A percentile compares a stretch with the other conserved stretches of the same genome.
phyloP scores from a whole-genome alignment of 2,113 vertebrate species.

The Macrotus californicus region DNA sequence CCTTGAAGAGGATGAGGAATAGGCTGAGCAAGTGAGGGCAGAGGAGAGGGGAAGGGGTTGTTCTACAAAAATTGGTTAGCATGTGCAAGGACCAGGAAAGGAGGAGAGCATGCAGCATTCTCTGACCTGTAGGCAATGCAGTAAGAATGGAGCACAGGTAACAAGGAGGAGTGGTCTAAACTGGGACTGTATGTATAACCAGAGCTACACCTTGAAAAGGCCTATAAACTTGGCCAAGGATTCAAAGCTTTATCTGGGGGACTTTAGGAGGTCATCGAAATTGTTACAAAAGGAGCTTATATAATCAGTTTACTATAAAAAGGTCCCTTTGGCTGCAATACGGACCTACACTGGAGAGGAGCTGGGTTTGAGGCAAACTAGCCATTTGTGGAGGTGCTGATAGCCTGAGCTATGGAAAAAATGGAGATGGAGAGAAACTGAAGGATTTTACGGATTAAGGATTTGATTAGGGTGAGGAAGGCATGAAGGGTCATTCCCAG shows the following conservation, averaged over 20 bases:
- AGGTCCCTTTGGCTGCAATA: not conserved
- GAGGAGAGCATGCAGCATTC: not conserved
- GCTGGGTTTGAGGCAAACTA: not conserved
- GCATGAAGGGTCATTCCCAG: not conserved
- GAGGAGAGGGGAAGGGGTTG: not conserved
- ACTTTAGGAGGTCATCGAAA: not conserved
- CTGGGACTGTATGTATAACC: not conserved
- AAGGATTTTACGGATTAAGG: not conserved
- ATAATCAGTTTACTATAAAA: not conserved
- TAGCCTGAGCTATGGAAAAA: not conserved
- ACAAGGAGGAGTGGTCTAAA: not conserved
- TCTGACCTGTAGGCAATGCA: not conserved
- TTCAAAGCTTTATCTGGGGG: not conserved
- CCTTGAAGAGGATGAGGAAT: not conserved
- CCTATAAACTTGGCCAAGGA: not conserved
- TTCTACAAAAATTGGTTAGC: not conserved
- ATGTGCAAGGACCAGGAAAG: not conserved
- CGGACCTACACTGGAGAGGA: not conserved
- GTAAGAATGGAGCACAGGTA: not conserved
- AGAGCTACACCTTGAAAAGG: not conserved
- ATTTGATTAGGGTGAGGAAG: not conserved
- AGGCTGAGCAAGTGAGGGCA: not conserved
- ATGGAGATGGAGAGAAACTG: not conserved
- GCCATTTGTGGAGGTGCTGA: not conserved
- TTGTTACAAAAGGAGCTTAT: not conserved